Conservation (phyloP, 2,888 invertebrate genomes). For the Epinotia ramella region DNA sequence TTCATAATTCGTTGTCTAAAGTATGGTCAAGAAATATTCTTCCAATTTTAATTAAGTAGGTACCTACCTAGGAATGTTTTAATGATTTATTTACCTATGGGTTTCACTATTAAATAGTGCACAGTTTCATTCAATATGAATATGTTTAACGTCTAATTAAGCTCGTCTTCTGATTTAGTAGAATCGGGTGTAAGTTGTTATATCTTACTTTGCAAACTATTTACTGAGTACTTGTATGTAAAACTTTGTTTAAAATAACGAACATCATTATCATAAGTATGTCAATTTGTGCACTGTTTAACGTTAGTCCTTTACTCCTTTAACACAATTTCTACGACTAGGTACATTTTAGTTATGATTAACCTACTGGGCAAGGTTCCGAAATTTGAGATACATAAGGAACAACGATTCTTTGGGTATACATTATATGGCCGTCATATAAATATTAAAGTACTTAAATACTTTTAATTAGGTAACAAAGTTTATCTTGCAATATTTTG, state of each 20-base stretch:
- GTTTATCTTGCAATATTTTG: not conserved
- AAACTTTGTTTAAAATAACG: not conserved
- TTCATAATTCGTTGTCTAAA: not conserved
- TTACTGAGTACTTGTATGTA: not conserved
- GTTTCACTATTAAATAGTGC: not conserved
- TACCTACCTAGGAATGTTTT: not conserved
- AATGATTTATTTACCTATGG: not conserved
- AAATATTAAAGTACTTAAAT: not conserved
- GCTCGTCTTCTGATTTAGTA: not conserved
- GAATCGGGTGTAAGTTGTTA: not conserved
- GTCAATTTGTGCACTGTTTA: not conserved
- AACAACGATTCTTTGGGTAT: slow-evolving; percentile 48
- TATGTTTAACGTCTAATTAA: not conserved
- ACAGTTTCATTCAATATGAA: not conserved
- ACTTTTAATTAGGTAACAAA: not conserved
- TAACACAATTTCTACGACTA: not conserved
- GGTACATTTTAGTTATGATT: not conserved
- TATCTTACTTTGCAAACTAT: too few relatives aligned
- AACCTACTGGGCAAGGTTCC: slow-evolving; percentile 56
- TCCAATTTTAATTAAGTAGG: not conserved
- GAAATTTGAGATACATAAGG: slow-evolving; percentile 51
- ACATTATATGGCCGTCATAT: slow-evolving; percentile 58
- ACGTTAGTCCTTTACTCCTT: too few relatives aligned
- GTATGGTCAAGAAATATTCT: not conserved
- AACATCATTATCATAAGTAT: too few relatives aligned